These are phyloP conservation scores for Onychomys torridus DNA, from an alignment of 2,797 vertebrate species.

Conservation along the genomic window DNA sequence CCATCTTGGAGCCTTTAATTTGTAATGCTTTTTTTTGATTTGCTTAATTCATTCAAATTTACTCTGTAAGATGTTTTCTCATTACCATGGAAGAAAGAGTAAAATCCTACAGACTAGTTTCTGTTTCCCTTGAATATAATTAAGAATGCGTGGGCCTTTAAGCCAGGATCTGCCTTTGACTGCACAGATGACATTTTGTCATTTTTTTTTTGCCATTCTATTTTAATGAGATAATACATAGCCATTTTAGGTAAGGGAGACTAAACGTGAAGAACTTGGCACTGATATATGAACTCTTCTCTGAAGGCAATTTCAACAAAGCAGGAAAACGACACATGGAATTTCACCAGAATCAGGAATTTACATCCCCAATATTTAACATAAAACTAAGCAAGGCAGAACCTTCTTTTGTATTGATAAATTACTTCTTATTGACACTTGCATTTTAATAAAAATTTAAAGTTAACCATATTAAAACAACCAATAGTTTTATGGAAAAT, in stretches of 20 bases:
- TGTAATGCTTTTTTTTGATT: not conserved
- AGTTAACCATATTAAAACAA: not conserved
- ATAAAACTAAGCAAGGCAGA: not conserved
- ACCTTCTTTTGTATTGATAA: not conserved
- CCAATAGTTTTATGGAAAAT: not conserved
- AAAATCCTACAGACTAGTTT: not conserved
- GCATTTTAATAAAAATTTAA: not conserved
- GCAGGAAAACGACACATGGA: not conserved
- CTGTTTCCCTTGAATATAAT: not conserved
- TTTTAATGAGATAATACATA: not conserved
- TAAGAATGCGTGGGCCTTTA: not conserved
- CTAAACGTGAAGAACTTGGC: not conserved
- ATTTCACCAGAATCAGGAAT: not conserved
- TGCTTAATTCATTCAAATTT: not conserved
- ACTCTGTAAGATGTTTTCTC: not conserved
- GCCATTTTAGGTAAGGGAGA: not conserved
- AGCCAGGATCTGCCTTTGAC: not conserved
- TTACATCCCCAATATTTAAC: not conserved
- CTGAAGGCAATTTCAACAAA: not conserved
- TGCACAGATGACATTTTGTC: not conserved
- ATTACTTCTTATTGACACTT: not conserved
- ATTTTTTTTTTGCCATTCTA: not conserved
- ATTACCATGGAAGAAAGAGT: constrained; percentile 15
- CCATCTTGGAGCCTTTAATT: not conserved
- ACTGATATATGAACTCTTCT: not conserved